These are phyloP conservation scores for Orthonevra nobilis DNA, from an alignment of 2,888 invertebrate species.

Conservation along the genomic window DNA sequence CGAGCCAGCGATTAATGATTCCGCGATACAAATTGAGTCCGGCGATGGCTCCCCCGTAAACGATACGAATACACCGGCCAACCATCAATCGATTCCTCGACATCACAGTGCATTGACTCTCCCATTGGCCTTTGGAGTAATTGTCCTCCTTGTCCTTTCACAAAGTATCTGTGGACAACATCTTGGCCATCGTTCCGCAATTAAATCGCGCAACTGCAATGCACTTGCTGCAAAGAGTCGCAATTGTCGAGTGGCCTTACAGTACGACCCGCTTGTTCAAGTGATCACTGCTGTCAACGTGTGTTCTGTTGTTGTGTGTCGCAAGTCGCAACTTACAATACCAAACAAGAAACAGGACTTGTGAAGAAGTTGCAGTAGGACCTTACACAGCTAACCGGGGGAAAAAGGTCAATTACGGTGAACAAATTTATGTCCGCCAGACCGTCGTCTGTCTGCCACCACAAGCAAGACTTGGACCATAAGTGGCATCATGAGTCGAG, in stretches of 20 bases:
- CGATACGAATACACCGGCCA: background rate
- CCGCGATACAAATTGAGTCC: slow-evolving; percentile 56
- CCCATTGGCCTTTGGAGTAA: slow-evolving; percentile 7
- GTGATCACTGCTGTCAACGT: slow-evolving; percentile 67
- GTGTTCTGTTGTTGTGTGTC: slow-evolving; percentile 45
- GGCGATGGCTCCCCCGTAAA: slow-evolving; percentile 18
- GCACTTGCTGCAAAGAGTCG: slow-evolving; percentile 62
- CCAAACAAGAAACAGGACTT: slow-evolving; percentile 56
- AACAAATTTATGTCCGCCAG: slow-evolving; percentile 67
- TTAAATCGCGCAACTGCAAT: slow-evolving; percentile 61
- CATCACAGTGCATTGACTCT: slow-evolving; percentile 45
- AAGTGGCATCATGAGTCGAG: slow-evolving; percentile 12
- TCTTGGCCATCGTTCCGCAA: slow-evolving; percentile 43
- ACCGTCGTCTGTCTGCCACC: slow-evolving; percentile 35
- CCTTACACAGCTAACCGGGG: background rate
- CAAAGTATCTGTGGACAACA: slow-evolving; percentile 21
- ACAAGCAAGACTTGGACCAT: background rate
- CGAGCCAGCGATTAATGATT: slow-evolving; percentile 54
- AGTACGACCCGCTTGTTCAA: slow-evolving; percentile 57
- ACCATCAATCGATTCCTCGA: slow-evolving; percentile 35
- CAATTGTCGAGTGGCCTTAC: slow-evolving; percentile 40
- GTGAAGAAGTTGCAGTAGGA: no score
- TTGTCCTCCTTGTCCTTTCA: slow-evolving; percentile 30
- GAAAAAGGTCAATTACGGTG: slow-evolving; percentile 69
- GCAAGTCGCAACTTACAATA: no score